Evolutionary conservation across 2,797 vertebrate genomes (phyloP).

Genomic region (Tadarida brasiliensis): DNA sequence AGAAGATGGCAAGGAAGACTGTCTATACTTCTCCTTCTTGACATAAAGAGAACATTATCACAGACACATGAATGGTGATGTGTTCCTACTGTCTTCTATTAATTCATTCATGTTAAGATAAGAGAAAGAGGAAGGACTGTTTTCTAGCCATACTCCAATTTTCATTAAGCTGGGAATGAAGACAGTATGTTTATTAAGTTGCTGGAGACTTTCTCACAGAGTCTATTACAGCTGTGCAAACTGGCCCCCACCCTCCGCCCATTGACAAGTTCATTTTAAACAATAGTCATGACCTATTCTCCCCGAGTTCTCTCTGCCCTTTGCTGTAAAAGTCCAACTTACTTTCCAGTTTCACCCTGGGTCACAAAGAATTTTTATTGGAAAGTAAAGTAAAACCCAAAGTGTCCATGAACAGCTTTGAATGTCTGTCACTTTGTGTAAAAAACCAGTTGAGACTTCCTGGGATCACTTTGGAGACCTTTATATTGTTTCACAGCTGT

Average conservation of each 20-base stretch:
- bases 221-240: slow-evolving; percentile 58
- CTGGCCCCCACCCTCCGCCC: neutral
- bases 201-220: slow-evolving; percentile 50
- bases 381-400: slow-evolving; percentile 66
- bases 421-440: neutral
- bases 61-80: neutral
- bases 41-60: slow-evolving; percentile 56
- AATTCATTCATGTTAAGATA: slow-evolving; percentile 14
- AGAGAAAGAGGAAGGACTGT: neutral
- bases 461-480: neutral
- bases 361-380: slow-evolving; percentile 71
- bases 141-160: slow-evolving; percentile 27
- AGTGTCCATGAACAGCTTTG: neutral
- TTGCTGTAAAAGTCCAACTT: slow-evolving; percentile 70
- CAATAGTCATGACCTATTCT: slow-evolving; percentile 48
- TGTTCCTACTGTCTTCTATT: neutral
- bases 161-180: neutral
- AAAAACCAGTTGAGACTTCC: slow-evolving; percentile 4
- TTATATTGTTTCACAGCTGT: neutral
- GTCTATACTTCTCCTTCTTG: slow-evolving; percentile 23
- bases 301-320: slow-evolving; percentile 36
- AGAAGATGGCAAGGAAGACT: neutral
- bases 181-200: neutral
- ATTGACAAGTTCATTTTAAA: slow-evolving; percentile 63
- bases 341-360: slow-evolving; percentile 58